A percentile compares a stretch with the other conserved stretches of the same genome.
Conservation (phyloP, 2,113 vertebrate genomes). For the Alaudala cheleensis region DNA sequence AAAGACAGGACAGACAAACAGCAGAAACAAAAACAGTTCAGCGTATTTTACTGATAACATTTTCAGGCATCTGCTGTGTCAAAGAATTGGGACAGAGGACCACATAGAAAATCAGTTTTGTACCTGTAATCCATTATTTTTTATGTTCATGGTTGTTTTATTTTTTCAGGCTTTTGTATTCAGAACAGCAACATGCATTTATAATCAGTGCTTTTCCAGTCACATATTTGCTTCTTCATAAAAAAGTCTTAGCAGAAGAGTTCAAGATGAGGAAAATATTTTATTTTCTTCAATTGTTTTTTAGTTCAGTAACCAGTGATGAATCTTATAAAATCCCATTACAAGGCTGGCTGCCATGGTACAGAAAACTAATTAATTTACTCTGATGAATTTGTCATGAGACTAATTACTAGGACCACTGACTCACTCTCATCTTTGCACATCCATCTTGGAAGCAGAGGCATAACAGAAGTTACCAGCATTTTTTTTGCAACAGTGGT, state of each 20-base stretch:
- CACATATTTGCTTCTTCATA: not conserved
- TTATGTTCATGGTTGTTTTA: not conserved
- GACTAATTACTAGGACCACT: not conserved
- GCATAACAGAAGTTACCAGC: not conserved
- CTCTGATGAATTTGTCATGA: not conserved
- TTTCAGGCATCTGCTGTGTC: not conserved
- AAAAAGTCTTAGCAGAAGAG: not conserved
- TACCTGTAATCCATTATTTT: not conserved
- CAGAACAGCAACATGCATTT: not conserved
- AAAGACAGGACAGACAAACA: not conserved
- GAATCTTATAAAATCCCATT: conserved; percentile 3
- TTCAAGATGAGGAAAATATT: not conserved
- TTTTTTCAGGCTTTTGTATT: not conserved
- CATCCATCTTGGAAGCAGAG: not conserved
- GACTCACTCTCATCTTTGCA: not conserved
- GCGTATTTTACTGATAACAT: not conserved
- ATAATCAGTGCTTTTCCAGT: not conserved
- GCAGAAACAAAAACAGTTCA: not conserved
- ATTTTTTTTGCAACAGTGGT: not conserved
- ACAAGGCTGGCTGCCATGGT: not conserved
- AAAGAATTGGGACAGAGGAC: not conserved
- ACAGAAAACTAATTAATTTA: not conserved
- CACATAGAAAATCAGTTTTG: not conserved
- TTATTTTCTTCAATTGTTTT: not conserved
- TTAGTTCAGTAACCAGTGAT: not conserved